These are phyloP conservation scores for Mastacembelus armatus DNA, from an alignment of 2,797 vertebrate genomes.

Conservation along the genomic window DNA sequence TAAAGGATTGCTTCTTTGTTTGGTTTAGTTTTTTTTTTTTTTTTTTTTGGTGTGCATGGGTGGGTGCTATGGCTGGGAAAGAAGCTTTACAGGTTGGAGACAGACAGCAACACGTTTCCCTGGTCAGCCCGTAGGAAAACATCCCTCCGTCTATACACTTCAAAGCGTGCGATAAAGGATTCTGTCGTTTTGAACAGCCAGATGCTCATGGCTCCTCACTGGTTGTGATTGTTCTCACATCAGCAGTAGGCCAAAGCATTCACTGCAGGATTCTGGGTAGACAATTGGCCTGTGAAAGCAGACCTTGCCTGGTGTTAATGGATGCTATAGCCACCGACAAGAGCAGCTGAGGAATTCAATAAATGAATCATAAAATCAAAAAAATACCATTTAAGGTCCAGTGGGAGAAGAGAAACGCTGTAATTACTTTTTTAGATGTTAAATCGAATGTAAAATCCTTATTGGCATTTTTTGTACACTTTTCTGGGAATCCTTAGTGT, in stretches of 20 bases:
- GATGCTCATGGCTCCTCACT: slow-evolving; percentile 84
- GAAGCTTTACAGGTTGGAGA: slow-evolving; percentile 58
- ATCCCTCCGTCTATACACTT: slow-evolving; percentile 70
- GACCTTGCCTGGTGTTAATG: slow-evolving; percentile 82
- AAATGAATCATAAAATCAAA: slow-evolving; percentile 88
- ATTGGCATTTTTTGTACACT: slow-evolving; percentile 50
- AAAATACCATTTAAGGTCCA: slow-evolving; percentile 81
- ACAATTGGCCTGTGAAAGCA: slow-evolving; percentile 83
- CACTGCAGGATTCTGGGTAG: slow-evolving; percentile 80
- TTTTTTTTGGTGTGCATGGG: slow-evolving; percentile 36
- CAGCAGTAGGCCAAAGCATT: slow-evolving; percentile 83
- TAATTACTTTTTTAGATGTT: slow-evolving; percentile 81
- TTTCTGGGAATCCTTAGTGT: slow-evolving; percentile 36
- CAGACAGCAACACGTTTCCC: slow-evolving; percentile 53
- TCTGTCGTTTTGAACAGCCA: slow-evolving; percentile 69
- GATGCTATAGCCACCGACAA: slow-evolving; percentile 84
- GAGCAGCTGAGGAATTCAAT: slow-evolving; percentile 86
- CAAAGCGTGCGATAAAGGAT: slow-evolving; percentile 75
- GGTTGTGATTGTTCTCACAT: slow-evolving; percentile 82
- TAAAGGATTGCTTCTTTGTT: slow-evolving; percentile 28
- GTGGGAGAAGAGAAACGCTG: slow-evolving; percentile 73
- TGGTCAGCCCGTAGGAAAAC: slow-evolving; percentile 57
- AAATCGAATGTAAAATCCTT: slow-evolving; percentile 87
- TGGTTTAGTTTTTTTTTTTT: neutral
- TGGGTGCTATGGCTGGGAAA: slow-evolving; percentile 17